Conservation (phyloP, 2,797 vertebrate genomes). For the Serranus cabrilla region DNA sequence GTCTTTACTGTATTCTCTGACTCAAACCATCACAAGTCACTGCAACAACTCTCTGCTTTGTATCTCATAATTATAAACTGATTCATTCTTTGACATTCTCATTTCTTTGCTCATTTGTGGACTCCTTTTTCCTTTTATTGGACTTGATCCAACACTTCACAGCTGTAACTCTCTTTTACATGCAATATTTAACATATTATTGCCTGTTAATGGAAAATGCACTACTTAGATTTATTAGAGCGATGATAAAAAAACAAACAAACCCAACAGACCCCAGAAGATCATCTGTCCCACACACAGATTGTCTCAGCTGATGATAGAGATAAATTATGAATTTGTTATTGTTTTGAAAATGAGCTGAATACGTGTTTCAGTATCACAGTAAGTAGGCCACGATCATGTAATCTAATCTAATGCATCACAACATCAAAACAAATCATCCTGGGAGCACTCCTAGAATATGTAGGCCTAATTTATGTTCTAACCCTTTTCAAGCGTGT, state of each 20-base stretch:
- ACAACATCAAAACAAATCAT: conserved; percentile 39
- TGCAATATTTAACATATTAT: conserved; percentile 23
- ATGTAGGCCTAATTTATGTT: conserved; percentile 41
- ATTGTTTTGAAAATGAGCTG: conserved; percentile 21
- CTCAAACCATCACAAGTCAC: not conserved
- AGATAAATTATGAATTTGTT: conserved; percentile 34
- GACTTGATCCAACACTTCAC: conserved; percentile 24
- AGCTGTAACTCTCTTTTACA: conserved; percentile 29
- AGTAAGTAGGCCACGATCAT: conserved; percentile 3
- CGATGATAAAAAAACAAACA: not conserved
- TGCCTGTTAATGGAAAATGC: conserved; percentile 23
- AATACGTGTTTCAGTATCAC: conserved; percentile 7
- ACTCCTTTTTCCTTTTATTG: conserved; percentile 11
- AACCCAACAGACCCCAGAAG: conserved; percentile 2
- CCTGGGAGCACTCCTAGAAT: conserved; percentile 29
- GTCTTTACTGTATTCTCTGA: conserved; percentile 6
- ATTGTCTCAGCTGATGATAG: conserved; percentile 36
- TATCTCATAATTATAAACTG: not conserved
- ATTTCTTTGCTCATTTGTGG: conserved; percentile 13
- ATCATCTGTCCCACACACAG: conserved; percentile 19
- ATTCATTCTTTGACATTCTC: conserved; percentile 12
- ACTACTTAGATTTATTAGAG: conserved; percentile 26
- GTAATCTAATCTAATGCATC: conserved; percentile 36
- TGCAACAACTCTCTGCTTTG: not conserved
- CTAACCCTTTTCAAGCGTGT: conserved; percentile 20